Base-by-base conservation (phyloP, 2,797 vertebrate genomes). In the Odontamblyopus rebecca region DNA sequence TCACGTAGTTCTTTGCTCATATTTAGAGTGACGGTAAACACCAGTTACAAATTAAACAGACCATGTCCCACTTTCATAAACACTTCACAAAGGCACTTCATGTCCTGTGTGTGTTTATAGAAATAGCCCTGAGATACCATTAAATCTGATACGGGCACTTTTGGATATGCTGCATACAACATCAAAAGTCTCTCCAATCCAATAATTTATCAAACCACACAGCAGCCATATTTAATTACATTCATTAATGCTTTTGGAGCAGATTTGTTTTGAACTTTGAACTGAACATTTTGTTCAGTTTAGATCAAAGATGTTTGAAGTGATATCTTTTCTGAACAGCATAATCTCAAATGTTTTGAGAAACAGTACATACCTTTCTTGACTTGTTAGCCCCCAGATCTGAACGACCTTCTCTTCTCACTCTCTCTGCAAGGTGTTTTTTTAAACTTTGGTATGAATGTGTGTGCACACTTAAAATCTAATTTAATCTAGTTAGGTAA, bases 1-100 rank as follows among this genome's bases (percentile, higher is more conserved):
- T 57, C 69, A 50, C 65, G 29, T 69, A 35, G 30, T 56, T 74
- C 61, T 44, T 72, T 32, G 35, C 30, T 69, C 60, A 75, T 50
- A 32, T 11, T 50, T 9, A 8, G 61, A 48, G 32, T 38, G 63
- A 59, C 4, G 60, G 9, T 0, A 41, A 41, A 64, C 50, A 67
- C 51, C 38, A 9, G 64, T 26, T 5, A 41, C 23, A 32, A 66
- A 56, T 6, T 12, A 51, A 67, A 50, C 29, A n/a, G 59, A 50
- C 29, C 6, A 54, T 5, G 13, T 66, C 64, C 65, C 23, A 64
- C 15, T n/a, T 41, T 38, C 16, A 16, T 32, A 30, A 60, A 60
- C 27, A 60, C 27, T 29, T 60, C 27, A 60, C 54, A 8, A 15
- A 59, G 23, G 26, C 56, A 59, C 26, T 26, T 16, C 51, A 59